Conservation (phyloP, 2,797 vertebrate genomes). For the Picus viridis region DNA sequence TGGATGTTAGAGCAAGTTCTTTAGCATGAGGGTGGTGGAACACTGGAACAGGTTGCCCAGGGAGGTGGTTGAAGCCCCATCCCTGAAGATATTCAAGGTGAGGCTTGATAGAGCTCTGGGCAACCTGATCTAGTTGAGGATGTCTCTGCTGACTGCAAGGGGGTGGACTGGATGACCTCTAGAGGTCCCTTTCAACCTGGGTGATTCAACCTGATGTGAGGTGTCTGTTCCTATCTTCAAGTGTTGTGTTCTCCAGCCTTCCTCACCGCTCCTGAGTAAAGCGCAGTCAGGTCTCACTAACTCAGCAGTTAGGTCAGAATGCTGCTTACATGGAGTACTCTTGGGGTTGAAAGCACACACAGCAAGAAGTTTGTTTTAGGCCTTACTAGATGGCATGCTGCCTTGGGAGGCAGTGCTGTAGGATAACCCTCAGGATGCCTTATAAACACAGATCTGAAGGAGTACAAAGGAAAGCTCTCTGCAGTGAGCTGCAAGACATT, state of each 20-base stretch:
- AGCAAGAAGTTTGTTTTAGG: slow-evolving; percentile 24
- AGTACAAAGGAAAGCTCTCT: slow-evolving; percentile 47
- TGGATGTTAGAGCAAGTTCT: too few species aligned
- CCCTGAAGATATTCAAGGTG: too few species aligned
- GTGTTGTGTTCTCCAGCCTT: background rate
- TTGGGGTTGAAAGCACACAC: background rate
- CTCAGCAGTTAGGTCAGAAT: background rate
- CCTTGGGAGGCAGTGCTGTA: slow-evolving; percentile 25
- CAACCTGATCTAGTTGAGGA: too few species aligned
- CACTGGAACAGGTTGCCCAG: too few species aligned
- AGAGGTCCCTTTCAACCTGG: too few species aligned
- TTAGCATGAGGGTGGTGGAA: too few species aligned
- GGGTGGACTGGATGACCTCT: too few species aligned
- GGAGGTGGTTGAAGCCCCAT: too few species aligned
- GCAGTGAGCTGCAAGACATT: slow-evolving; percentile 20
- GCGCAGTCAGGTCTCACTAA: background rate
- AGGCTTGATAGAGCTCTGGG: too few species aligned
- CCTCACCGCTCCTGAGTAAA: background rate
- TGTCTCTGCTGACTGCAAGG: too few species aligned
- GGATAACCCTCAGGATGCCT: slow-evolving; percentile 35
- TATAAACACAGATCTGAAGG: slow-evolving; percentile 49
- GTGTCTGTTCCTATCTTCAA: background rate
- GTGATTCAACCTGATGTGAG: background rate
- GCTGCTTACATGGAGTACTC: background rate
- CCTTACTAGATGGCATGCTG: slow-evolving; percentile 3